Conservation (phyloP, 2,888 invertebrate genomes). For the Selenia dentaria region DNA sequence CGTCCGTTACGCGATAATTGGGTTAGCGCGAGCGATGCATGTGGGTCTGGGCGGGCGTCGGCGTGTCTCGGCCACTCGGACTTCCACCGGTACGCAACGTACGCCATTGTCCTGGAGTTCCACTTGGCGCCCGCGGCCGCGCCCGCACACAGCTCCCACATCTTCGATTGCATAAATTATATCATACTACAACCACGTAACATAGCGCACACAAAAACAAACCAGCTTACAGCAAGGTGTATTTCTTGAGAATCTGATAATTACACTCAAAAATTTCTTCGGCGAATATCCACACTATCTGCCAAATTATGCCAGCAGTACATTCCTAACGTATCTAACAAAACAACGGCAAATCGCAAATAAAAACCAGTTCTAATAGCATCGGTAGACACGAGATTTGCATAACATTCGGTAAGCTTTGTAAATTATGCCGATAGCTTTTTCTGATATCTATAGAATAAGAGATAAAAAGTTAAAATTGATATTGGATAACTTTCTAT, state of each 20-base stretch:
- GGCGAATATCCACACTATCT: conserved; percentile 1
- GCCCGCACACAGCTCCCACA: conserved; percentile 33
- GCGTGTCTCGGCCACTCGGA: conserved; percentile 72
- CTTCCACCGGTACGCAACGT: conserved; percentile 42
- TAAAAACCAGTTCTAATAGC: no score
- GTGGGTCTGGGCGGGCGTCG: conserved; percentile 81
- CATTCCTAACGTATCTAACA: conserved; percentile 7
- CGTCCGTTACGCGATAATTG: conserved; percentile 83
- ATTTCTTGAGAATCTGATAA: neutral
- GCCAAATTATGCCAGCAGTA: conserved; percentile 13
- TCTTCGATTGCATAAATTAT: conserved; percentile 26
- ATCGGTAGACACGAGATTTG: no score
- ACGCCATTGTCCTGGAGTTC: conserved; percentile 62
- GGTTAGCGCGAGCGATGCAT: conserved; percentile 79
- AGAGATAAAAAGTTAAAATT: no score
- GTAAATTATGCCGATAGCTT: no score
- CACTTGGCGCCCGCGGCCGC: conserved; percentile 36
- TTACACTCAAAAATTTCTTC: neutral
- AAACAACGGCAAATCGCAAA: conserved; percentile 13
- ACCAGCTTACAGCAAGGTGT: neutral
- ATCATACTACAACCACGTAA: conserved; percentile 18
- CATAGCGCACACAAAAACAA: conserved; percentile 17
- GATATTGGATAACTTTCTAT: no score
- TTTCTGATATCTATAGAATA: no score
- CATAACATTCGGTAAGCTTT: no score